Conservation (phyloP, 2,113 vertebrate genomes). For the Erinaceus europaeus region DNA sequence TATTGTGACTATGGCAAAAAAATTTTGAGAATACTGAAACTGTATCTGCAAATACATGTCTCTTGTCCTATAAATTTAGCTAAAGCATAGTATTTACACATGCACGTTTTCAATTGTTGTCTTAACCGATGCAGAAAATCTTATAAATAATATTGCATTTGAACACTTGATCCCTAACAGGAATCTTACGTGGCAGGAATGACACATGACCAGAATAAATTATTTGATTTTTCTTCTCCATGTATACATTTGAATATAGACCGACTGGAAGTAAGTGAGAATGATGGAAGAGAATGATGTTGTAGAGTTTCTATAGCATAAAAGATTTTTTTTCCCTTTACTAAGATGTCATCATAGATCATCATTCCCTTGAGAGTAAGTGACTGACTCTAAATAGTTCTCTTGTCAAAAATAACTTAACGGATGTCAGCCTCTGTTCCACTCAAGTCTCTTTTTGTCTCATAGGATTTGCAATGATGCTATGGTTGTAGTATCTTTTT, state of each 20-base stretch:
- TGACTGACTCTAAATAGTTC: not conserved
- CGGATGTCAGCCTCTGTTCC: conserved; percentile 13
- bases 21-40: not conserved
- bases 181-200: not conserved
- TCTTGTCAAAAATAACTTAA: conserved; percentile 58
- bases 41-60: not conserved
- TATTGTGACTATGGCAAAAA: not conserved
- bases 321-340: not conserved
- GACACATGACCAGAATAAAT: not conserved
- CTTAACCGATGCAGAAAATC: not conserved
- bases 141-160: not conserved
- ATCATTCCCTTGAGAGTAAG: conserved; percentile 26
- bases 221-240: not conserved
- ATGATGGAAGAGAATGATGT: not conserved
- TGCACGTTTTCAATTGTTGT: not conserved
- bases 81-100: not conserved
- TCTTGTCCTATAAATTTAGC: not conserved
- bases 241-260: not conserved
- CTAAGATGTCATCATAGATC: conserved; percentile 47
- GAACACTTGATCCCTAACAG: not conserved
- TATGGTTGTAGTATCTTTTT: conserved; percentile 32
- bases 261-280: conserved; percentile 1
- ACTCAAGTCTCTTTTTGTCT: conserved; percentile 34
- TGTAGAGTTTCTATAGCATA: not conserved
- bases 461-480: conserved; percentile 7